Percentiles rank a stretch among this genome's conserved stretches.
phyloP scores from a whole-genome alignment of 2,888 invertebrate species.

The Meiosimyza platycephala region DNA sequence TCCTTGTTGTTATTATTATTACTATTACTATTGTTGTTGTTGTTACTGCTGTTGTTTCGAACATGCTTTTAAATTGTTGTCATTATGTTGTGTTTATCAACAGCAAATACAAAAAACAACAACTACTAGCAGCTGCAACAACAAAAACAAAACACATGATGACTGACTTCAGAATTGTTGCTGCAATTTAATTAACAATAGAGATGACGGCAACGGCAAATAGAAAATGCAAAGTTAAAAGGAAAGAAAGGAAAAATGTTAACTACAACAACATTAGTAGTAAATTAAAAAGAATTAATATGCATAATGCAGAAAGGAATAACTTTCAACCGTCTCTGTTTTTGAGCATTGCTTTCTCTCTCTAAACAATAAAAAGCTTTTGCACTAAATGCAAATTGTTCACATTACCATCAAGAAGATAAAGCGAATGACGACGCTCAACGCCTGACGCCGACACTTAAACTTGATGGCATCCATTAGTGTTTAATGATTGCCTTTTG shows the following conservation, averaged over 20 bases:
- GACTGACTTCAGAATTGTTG: not conserved
- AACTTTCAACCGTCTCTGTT: not conserved
- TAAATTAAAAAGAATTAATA: no score
- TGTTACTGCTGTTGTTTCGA: not conserved
- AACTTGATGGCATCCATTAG: conserved; percentile 3
- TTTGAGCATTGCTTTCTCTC: not conserved
- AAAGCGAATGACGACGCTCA: not conserved
- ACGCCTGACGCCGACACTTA: conserved; percentile 7
- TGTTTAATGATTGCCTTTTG: not conserved
- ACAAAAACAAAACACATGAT: not conserved
- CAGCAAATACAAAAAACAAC: not conserved
- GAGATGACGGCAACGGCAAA: no score
- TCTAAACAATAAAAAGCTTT: not conserved
- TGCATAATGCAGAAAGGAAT: no score
- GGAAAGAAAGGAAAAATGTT: no score
- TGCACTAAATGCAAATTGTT: conserved; percentile 15
- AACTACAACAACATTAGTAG: no score
- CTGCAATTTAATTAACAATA: not conserved
- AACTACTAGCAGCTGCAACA: not conserved
- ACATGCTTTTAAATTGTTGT: conserved; percentile 11
- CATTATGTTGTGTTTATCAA: conserved; percentile 22
- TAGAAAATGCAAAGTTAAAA: not conserved
- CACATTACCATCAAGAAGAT: conserved; percentile 6
- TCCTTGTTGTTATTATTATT: not conserved
- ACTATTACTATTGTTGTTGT: not conserved